These are phyloP conservation scores for Nasonia longicornis DNA, from an alignment of 1,140 invertebrate species.

Conservation along the genomic window DNA sequence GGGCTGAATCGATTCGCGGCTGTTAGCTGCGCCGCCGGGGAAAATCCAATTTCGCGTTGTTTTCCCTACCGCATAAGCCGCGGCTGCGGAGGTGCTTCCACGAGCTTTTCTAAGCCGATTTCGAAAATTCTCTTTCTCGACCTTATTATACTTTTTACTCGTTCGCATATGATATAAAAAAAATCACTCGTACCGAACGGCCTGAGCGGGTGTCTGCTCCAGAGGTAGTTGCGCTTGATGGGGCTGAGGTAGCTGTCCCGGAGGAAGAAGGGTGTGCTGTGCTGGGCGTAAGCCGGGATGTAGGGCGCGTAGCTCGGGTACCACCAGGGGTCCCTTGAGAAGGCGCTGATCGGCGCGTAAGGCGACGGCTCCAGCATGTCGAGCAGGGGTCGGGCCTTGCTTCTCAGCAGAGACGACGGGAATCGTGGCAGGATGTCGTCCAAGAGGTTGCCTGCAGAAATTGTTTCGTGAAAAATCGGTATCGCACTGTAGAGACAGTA, in stretches of 20 bases:
- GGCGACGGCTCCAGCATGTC: slow-evolving; percentile 83
- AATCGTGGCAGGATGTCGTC: slow-evolving; percentile 56
- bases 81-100: background rate
- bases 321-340: slow-evolving; percentile 88
- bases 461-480: background rate
- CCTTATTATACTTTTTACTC: no score
- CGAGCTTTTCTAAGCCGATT: background rate
- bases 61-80: background rate
- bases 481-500: no score
- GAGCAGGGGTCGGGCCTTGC: slow-evolving; percentile 74
- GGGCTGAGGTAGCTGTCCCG: slow-evolving; percentile 89
- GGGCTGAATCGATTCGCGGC: slow-evolving; percentile 45
- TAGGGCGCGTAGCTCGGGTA: slow-evolving; percentile 83
- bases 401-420: slow-evolving; percentile 60
- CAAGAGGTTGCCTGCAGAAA: slow-evolving; percentile 60
- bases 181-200: slow-evolving; percentile 77
- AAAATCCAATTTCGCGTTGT: slow-evolving; percentile 22
- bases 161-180: background rate
- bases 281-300: slow-evolving; percentile 72
- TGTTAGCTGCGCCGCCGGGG: background rate
- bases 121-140: no score
- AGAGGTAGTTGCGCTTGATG: slow-evolving; percentile 87
- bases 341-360: slow-evolving; percentile 80
- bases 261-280: slow-evolving; percentile 82
- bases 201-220: slow-evolving; percentile 88